These are phyloP conservation scores for Noctua janthina DNA, from an alignment of 2,888 invertebrate genomes.

Conservation along the genomic window DNA sequence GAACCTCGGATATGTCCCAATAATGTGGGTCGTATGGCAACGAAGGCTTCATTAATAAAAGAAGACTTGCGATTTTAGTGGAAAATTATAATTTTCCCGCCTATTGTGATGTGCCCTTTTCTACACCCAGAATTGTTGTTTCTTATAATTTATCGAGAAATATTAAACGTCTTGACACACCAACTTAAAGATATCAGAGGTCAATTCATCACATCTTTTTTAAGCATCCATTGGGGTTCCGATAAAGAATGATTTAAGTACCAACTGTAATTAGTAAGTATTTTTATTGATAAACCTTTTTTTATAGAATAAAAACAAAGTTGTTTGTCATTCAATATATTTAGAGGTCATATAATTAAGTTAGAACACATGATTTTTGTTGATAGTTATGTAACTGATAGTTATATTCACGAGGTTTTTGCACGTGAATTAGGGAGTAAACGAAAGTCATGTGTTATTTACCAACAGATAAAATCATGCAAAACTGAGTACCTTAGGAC, in stretches of 20 bases:
- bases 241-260: conserved; percentile 62
- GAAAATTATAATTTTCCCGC: not conserved
- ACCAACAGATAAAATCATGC: not conserved
- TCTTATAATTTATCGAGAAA: conserved; percentile 20
- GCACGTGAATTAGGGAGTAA: conserved; percentile 15
- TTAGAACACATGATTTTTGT: conserved; percentile 31
- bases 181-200: conserved; percentile 46
- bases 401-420: not conserved
- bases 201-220: conserved; percentile 55
- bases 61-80: not conserved
- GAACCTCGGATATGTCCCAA: not conserved
- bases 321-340: conserved; percentile 55
- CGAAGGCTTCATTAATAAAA: not conserved
- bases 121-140: not conserved
- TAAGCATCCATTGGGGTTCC: conserved; percentile 60
- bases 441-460: not conserved
- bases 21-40: not conserved
- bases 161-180: conserved; percentile 25
- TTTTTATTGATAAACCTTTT: conserved; percentile 56
- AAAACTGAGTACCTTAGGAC: not conserved
- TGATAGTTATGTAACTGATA: conserved; percentile 21
- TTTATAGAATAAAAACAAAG: conserved; percentile 43
- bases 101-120: not conserved
- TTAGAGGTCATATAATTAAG: conserved; percentile 54
- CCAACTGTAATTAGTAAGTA: conserved; percentile 61